phyloP scores from a whole-genome alignment of 2,113 vertebrate genomes.

The Dunckerocampus dactyliophorus region DNA sequence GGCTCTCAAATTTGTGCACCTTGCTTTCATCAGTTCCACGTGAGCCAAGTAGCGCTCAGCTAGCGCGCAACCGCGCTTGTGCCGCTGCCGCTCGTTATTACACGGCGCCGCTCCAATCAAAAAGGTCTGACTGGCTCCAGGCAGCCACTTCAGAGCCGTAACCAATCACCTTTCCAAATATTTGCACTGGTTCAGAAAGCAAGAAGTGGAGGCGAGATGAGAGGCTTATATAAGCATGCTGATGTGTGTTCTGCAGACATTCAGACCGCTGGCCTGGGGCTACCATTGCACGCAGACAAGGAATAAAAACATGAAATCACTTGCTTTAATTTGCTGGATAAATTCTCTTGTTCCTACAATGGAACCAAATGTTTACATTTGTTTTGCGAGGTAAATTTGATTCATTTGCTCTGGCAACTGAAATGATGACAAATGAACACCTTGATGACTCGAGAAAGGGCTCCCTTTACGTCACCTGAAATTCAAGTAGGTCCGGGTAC shows the following conservation, averaged over 20 bases:
- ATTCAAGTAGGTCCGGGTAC: no score
- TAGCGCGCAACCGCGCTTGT: constrained; percentile 24
- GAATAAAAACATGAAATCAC: constrained; percentile 35
- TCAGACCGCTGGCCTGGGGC: constrained; percentile 31
- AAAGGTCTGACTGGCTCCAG: constrained; percentile 59
- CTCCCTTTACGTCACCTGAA: no score
- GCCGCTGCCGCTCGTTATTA: constrained; percentile 55
- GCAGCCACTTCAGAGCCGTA: constrained; percentile 27
- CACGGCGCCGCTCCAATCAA: constrained; percentile 54
- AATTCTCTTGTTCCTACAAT: constrained; percentile 20
- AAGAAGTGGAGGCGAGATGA: constrained; percentile 74
- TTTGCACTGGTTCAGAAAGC: constrained; percentile 75
- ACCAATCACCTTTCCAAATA: constrained; percentile 83
- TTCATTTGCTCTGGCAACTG: background rate
- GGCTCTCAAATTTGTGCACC: constrained; percentile 51
- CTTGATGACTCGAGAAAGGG: background rate
- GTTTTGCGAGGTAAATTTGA: constrained; percentile 9
- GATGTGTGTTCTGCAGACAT: constrained; percentile 37
- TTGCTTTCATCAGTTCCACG: constrained; percentile 65
- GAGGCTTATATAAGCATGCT: constrained; percentile 20
- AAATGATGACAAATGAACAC: background rate
- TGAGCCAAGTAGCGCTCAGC: constrained; percentile 42
- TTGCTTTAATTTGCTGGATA: constrained; percentile 34
- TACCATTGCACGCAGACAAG: constrained; percentile 1
- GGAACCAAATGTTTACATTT: constrained; percentile 14